phyloP scores from a whole-genome alignment of 1,140 invertebrate species.

The Calephelis nemesis region DNA sequence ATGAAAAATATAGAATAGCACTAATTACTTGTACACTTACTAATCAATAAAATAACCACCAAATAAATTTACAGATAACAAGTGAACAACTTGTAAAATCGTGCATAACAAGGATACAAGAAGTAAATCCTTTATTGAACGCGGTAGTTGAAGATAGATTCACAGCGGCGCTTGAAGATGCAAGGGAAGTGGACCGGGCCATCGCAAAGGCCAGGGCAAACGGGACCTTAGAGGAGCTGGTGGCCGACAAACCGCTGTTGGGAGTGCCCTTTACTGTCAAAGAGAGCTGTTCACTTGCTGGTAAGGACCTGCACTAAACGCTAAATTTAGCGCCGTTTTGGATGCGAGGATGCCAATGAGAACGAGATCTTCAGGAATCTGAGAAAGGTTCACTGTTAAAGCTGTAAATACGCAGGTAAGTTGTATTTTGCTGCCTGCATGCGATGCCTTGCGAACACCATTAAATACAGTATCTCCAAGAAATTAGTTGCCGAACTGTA shows the following conservation, averaged over 20 bases:
- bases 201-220: slow-evolving; percentile 74
- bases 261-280: slow-evolving; percentile 90
- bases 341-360: too few species aligned
- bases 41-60: not conserved
- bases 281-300: slow-evolving; percentile 84
- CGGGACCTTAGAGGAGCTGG: slow-evolving; percentile 49
- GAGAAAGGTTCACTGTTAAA: too few species aligned
- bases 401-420: too few species aligned
- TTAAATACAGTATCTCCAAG: too few species aligned
- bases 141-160: slow-evolving; percentile 87
- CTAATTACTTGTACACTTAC: too few species aligned
- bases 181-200: slow-evolving; percentile 80
- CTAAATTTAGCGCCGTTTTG: too few species aligned
- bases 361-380: too few species aligned
- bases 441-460: too few species aligned
- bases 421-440: too few species aligned
- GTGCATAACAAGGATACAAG: slow-evolving; percentile 84
- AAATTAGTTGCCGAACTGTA: too few species aligned
- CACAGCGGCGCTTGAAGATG: slow-evolving; percentile 84
- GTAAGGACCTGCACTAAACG: slow-evolving; percentile 58
- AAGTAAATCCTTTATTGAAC: slow-evolving; percentile 87
- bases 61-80: slow-evolving; percentile 70
- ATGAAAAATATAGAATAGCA: too few species aligned
- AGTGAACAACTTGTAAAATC: slow-evolving; percentile 82
- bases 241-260: slow-evolving; percentile 82